Conservation (phyloP, 2,797 vertebrate species). For the Toxotes lorentzi region DNA sequence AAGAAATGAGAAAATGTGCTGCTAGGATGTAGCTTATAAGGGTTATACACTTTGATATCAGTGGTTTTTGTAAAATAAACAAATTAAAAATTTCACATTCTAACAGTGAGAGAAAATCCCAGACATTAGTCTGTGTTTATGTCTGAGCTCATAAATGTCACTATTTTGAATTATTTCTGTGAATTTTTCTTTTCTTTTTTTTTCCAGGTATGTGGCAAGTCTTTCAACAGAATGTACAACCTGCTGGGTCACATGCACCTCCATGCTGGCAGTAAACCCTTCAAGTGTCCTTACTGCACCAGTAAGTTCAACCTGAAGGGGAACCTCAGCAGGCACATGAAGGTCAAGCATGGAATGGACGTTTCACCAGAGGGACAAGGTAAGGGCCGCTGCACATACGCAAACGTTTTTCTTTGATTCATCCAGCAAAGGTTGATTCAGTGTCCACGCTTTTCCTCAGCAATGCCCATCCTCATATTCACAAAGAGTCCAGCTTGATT, state of each 20-base stretch:
- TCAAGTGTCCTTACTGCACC: constrained; percentile 98
- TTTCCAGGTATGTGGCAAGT: constrained; percentile 96
- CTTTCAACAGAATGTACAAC: constrained; percentile 99
- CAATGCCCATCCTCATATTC: not conserved
- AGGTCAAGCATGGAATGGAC: constrained; percentile 98
- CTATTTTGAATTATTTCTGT: not conserved
- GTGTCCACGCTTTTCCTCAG: not conserved
- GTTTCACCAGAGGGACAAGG: constrained; percentile 95
- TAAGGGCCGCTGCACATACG: constrained; percentile 61
- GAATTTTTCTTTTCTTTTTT: not conserved
- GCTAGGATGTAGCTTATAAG: not conserved
- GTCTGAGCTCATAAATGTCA: not conserved
- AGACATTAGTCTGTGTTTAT: not conserved
- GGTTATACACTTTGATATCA: constrained; percentile 15
- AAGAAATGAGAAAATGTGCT: constrained; percentile 2
- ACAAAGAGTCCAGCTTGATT: not conserved
- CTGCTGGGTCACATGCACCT: constrained; percentile 99
- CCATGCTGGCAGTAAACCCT: constrained; percentile 97
- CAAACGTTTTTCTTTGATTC: not conserved
- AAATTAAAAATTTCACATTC: not conserved
- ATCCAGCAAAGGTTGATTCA: not conserved
- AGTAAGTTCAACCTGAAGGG: constrained; percentile 99
- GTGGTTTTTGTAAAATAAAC: not conserved
- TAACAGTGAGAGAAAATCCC: not conserved
- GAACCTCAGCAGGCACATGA: constrained; percentile 99